phyloP scores from a whole-genome alignment of 2,888 invertebrate species.

The Chymomyza procnemis region DNA sequence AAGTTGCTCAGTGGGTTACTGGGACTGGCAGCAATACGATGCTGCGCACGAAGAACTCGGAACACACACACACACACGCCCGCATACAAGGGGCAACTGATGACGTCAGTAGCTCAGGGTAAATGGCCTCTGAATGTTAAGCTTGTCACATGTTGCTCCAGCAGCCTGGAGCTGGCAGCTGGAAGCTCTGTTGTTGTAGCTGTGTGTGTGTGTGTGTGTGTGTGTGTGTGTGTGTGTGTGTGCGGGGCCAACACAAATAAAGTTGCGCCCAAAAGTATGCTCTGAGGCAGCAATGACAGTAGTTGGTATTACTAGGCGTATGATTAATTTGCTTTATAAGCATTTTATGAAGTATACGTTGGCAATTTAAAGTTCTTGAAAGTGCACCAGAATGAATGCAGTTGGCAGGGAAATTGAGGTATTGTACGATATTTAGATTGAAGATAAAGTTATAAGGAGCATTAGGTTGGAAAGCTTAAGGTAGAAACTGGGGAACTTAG shows the following conservation, averaged over 20 bases:
- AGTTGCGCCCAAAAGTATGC: too few species aligned
- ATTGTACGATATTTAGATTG: too few species aligned
- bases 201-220: background rate
- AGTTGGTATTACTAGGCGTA: too few species aligned
- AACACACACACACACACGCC: constrained; percentile 5
- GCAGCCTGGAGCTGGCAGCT: background rate
- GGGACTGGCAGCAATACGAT: constrained; percentile 1
- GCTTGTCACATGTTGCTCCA: constrained; percentile 58
- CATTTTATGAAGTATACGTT: too few species aligned
- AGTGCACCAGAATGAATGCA: too few species aligned
- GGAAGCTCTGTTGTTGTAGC: background rate
- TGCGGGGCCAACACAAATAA: background rate
- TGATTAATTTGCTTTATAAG: too few species aligned
- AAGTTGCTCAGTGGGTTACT: background rate
- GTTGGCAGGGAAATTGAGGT: too few species aligned
- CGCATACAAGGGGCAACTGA: background rate
- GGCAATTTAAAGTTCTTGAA: too few species aligned
- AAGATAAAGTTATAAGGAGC: too few species aligned
- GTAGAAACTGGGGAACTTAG: too few species aligned
- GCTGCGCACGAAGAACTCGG: background rate
- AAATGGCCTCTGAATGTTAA: constrained; percentile 58
- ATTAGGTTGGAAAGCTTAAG: too few species aligned
- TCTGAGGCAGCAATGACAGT: too few species aligned
- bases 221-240: background rate
- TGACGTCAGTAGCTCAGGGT: constrained; percentile 36